Conservation (phyloP, 2,888 invertebrate genomes). For the Sympetrum striolatum region DNA sequence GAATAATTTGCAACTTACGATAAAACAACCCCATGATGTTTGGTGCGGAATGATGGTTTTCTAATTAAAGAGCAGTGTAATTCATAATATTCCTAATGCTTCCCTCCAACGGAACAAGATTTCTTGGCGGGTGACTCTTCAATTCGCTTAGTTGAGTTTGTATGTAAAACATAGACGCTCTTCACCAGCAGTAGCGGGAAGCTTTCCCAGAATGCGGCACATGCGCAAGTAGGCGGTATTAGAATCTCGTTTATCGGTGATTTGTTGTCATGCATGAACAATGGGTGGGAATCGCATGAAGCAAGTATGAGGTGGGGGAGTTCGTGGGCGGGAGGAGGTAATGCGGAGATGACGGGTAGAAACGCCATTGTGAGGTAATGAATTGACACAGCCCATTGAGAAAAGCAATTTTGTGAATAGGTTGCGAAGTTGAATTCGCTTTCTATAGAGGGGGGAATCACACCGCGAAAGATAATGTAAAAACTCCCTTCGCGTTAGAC, state of each 20-base stretch:
- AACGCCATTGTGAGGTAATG: background rate
- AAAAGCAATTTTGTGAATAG: constrained; percentile 12
- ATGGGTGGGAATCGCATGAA: background rate
- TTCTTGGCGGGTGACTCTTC: no score
- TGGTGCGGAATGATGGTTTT: no score
- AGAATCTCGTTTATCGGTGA: background rate
- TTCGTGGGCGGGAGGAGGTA: background rate
- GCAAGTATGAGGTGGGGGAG: background rate
- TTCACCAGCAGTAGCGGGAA: background rate
- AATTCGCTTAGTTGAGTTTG: background rate
- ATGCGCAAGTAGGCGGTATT: background rate
- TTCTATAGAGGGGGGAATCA: background rate
- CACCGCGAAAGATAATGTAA: background rate
- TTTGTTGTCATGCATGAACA: background rate
- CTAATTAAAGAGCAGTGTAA: no score
- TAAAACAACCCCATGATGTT: no score
- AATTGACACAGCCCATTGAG: background rate
- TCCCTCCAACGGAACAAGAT: no score
- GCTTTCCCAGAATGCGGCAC: background rate
- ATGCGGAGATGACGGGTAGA: background rate
- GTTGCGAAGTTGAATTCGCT: background rate
- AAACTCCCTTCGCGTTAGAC: background rate
- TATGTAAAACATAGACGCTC: background rate
- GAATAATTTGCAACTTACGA: no score
- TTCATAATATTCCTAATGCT: no score